phyloP scores from a whole-genome alignment of 2,797 vertebrate genomes.

The Danio kyathit region DNA sequence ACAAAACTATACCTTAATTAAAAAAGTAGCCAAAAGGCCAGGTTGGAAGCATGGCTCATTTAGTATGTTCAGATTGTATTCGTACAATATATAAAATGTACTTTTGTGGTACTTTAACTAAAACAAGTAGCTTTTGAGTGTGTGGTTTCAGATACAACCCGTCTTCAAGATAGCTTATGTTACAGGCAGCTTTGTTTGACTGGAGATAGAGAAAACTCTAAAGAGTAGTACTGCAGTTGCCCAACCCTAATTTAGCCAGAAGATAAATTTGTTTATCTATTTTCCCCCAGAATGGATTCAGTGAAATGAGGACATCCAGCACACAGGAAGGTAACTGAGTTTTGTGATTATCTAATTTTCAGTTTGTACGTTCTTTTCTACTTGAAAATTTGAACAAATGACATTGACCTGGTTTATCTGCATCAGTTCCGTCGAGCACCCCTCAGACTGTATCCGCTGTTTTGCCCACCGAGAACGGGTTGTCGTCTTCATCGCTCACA shows the following conservation, averaged over 20 bases:
- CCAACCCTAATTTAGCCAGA: background rate
- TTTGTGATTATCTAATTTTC: background rate
- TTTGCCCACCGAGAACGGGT: constrained; percentile 80
- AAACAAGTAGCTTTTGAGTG: no score
- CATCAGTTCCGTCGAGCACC: constrained; percentile 76
- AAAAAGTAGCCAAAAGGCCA: no score
- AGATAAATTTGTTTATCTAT: background rate
- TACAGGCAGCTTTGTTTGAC: no score
- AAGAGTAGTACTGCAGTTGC: no score
- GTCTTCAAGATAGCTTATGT: no score
- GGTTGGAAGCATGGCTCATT: no score
- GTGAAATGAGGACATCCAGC: constrained; percentile 81
- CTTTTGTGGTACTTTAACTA: no score
- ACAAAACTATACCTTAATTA: no score
- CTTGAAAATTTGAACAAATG: background rate
- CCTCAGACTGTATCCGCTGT: constrained; percentile 85
- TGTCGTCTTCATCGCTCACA: constrained; percentile 76
- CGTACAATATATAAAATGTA: no score
- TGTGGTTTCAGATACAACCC: no score
- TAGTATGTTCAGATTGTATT: no score
- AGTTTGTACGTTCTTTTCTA: background rate
- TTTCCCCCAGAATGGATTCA: constrained; percentile 88
- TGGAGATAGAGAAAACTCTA: no score
- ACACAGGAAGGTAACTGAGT: constrained; percentile 87
- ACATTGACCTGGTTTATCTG: constrained; percentile 68